A percentile compares a stretch with the other conserved stretches of the same genome.
Conservation (phyloP, 2,888 invertebrate genomes). For the Microplitis manilae region DNA sequence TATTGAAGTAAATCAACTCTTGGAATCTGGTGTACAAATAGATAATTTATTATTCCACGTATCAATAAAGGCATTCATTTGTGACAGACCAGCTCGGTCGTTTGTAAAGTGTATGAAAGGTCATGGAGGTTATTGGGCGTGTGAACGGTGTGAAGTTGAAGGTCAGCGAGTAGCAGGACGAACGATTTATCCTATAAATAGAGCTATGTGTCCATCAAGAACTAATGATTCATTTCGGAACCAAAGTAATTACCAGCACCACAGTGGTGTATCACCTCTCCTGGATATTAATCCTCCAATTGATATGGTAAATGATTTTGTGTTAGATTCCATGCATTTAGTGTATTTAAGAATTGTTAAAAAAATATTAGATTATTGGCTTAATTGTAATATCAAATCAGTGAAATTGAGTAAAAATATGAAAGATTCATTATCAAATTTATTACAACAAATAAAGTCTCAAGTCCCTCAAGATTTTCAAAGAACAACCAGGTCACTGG, state of each 20-base stretch:
- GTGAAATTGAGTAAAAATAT: background rate
- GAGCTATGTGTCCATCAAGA: too few species aligned
- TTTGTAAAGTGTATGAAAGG: background rate
- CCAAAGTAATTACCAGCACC: too few species aligned
- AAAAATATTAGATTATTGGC: background rate
- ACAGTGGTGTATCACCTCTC: too few species aligned
- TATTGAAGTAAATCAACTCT: too few species aligned
- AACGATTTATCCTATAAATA: too few species aligned
- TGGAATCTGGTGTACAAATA: too few species aligned
- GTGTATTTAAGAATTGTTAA: background rate
- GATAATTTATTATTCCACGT: too few species aligned
- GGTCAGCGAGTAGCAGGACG: too few species aligned
- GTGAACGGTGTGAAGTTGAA: too few species aligned
- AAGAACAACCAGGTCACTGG: background rate
- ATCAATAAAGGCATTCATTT: conserved; percentile 4
- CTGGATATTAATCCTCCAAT: background rate
- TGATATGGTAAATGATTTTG: conserved; percentile 4
- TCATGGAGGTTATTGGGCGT: conserved; percentile 4
- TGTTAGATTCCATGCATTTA: background rate
- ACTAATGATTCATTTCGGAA: too few species aligned
- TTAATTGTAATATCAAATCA: background rate
- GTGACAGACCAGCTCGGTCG: background rate
- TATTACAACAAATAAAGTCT: too few species aligned
- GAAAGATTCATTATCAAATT: background rate
- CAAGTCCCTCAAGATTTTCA: background rate